phyloP scores from a whole-genome alignment of 1,140 invertebrate species.

The Sitodiplosis mosellana region DNA sequence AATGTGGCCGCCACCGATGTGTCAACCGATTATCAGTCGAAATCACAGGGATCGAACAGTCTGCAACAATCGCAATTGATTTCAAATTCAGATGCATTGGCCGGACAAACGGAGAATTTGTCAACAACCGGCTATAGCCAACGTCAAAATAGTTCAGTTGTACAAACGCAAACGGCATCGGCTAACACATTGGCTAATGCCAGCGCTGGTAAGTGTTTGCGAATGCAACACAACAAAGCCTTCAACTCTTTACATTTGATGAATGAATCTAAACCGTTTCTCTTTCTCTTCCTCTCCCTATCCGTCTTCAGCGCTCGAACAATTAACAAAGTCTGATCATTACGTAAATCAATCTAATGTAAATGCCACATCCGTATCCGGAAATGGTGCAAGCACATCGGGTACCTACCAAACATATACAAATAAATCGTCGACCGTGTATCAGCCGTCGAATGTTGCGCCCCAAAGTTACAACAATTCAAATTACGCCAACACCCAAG shows the following conservation, averaged over 20 bases:
- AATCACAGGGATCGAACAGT: constrained; percentile 6
- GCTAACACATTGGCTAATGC: constrained; percentile 2
- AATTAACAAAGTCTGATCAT: constrained; percentile 21
- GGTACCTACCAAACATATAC: constrained; percentile 14
- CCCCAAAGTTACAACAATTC: constrained; percentile 16
- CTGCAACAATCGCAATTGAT: constrained; percentile 20
- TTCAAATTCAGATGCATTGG: neutral
- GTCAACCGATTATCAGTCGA: constrained; percentile 19
- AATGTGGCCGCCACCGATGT: constrained; percentile 13
- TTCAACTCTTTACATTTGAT: neutral
- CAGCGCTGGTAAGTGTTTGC: neutral
- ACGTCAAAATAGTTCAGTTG: constrained; percentile 9
- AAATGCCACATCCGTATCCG: constrained; percentile 7
- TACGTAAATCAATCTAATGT: constrained; percentile 14
- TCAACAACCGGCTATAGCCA: constrained; percentile 13
- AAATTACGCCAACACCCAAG: constrained; percentile 20
- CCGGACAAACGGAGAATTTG: constrained; percentile 15
- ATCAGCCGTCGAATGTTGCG: constrained; percentile 5
- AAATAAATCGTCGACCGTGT: no score
- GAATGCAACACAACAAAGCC: no score
- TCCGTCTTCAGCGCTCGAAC: constrained; percentile 12
- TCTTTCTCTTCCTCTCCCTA: neutral
- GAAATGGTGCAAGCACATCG: constrained; percentile 11
- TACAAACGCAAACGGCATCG: constrained; percentile 8
- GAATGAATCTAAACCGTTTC: neutral